A percentile compares a stretch with the other conserved stretches of the same genome.
phyloP scores from a whole-genome alignment of 1,140 invertebrate genomes.

The Orius insidiosus region DNA sequence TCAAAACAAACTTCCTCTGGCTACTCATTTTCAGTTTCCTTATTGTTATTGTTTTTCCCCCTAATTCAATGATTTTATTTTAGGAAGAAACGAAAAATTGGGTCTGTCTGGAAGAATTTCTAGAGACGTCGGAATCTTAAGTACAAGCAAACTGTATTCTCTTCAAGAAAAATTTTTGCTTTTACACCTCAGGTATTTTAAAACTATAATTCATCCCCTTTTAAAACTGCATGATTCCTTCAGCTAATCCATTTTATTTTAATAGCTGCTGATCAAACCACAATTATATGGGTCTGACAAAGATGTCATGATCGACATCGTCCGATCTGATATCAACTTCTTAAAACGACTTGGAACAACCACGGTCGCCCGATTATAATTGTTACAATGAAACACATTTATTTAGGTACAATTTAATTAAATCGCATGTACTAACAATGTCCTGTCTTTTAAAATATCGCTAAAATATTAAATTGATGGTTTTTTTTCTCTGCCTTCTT shows the following conservation, averaged over 20 bases:
- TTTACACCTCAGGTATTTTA: constrained; percentile 88
- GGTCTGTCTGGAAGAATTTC: constrained; percentile 85
- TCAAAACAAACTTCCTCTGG: too few relatives aligned
- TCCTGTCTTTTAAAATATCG: background rate
- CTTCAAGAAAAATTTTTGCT: constrained; percentile 91
- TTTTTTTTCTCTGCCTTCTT: constrained; percentile 19
- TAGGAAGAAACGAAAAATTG: constrained; percentile 80
- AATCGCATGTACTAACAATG: background rate
- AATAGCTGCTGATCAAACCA: constrained; percentile 87
- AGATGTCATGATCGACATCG: constrained; percentile 90
- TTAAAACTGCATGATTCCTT: constrained; percentile 8
- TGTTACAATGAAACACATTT: constrained; percentile 69
- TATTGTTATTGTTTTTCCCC: too few relatives aligned
- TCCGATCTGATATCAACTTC: constrained; percentile 91
- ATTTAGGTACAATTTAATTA: constrained; percentile 58
- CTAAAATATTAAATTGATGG: background rate
- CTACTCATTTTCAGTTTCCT: too few relatives aligned
- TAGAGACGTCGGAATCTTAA: constrained; percentile 87
- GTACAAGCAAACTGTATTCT: constrained; percentile 96
- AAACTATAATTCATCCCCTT: background rate
- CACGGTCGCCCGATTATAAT: constrained; percentile 78
- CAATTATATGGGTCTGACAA: constrained; percentile 93
- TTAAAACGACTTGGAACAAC: constrained; percentile 88
- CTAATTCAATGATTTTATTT: too few relatives aligned
- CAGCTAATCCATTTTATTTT: constrained; percentile 14